These are phyloP conservation scores for Rhinogobio ventralis DNA, from an alignment of 2,797 vertebrate species.

Conservation along the genomic window DNA sequence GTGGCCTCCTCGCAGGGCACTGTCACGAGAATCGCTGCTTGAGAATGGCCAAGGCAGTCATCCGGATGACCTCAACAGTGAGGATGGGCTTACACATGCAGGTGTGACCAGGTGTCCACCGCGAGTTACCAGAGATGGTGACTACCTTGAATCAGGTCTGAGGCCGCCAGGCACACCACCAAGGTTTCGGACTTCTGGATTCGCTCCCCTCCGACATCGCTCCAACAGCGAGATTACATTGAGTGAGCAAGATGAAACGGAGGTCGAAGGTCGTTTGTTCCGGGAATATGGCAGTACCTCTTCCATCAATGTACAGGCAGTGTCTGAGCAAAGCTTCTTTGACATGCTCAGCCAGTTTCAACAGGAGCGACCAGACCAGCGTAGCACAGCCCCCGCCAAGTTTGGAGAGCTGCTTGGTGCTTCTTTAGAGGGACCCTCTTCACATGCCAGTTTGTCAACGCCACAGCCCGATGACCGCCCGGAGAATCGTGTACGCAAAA, in stretches of 20 bases:
- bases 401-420: constrained; percentile 77
- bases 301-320: constrained; percentile 90
- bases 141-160: constrained; percentile 80
- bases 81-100: constrained; percentile 69
- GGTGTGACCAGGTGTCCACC: constrained; percentile 75
- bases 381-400: constrained; percentile 67
- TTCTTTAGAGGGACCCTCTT: constrained; percentile 62
- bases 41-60: constrained; percentile 76
- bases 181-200: constrained; percentile 65
- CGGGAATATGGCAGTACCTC: constrained; percentile 95
- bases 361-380: constrained; percentile 80
- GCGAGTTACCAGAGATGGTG: constrained; percentile 83
- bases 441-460: constrained; percentile 65
- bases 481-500: constrained; percentile 78
- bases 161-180: constrained; percentile 69
- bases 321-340: constrained; percentile 91
- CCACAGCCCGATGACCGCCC: constrained; percentile 68
- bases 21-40: constrained; percentile 82
- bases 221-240: constrained; percentile 94
- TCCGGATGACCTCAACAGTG: constrained; percentile 67
- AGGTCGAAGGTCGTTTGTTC: constrained; percentile 76
- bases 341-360: constrained; percentile 90
- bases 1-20: constrained; percentile 89
- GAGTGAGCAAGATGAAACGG: constrained; percentile 86
- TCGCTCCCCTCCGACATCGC: constrained; percentile 83